Evolutionary conservation across 2,113 vertebrate genomes (phyloP).

Genomic region (Cryptomyrus ogoouensis): DNA sequence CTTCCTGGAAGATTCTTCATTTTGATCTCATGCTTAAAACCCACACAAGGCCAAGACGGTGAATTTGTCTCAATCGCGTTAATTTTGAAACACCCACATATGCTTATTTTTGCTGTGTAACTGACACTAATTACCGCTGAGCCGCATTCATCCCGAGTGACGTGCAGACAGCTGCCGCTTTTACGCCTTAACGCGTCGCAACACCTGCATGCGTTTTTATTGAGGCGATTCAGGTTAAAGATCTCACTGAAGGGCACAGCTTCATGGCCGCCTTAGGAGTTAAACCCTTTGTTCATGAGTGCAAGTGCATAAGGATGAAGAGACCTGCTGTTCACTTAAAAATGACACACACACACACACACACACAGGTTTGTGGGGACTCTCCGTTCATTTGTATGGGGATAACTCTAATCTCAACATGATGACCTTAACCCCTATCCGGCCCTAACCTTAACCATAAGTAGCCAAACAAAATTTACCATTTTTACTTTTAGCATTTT

Average conservation of each 20-base stretch:
- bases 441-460: too few relatives aligned
- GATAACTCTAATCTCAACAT: too few relatives aligned
- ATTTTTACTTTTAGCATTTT: too few relatives aligned
- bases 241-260: constrained; percentile 17
- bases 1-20: not conserved
- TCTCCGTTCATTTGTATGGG: too few relatives aligned
- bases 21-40: constrained; percentile 7
- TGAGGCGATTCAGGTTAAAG: constrained; percentile 18
- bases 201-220: not conserved
- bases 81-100: constrained; percentile 1
- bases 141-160: not conserved
- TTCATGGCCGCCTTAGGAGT: not conserved
- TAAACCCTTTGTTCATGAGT: not conserved
- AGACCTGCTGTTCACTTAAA: not conserved
- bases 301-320: not conserved
- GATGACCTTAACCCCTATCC: too few relatives aligned
- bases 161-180: not conserved
- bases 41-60: not conserved
- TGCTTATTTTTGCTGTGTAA: not conserved
- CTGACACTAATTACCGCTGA: not conserved
- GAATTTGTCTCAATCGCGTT: not conserved
- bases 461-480: too few relatives aligned
- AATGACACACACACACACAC: not conserved
- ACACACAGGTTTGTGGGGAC: not conserved
- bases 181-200: not conserved